These are phyloP conservation scores for Tetramorium bicarinatum DNA, from an alignment of 2,888 invertebrate species.

Conservation along the genomic window DNA sequence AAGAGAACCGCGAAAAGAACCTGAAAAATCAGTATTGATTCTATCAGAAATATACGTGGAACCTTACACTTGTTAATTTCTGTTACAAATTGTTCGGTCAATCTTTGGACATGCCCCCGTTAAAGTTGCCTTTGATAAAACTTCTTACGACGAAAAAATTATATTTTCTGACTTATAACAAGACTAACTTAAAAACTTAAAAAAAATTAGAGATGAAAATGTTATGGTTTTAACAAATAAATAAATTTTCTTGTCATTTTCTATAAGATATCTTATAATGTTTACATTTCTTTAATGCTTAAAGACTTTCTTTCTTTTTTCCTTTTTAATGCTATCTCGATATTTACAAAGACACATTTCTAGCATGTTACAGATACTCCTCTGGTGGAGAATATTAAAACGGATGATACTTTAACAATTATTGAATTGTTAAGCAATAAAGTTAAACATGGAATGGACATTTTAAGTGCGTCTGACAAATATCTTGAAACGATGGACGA, in stretches of 20 bases:
- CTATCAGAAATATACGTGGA: constrained; percentile 63
- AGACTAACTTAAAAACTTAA: neutral
- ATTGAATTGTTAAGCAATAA: constrained; percentile 86
- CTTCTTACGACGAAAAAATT: neutral
- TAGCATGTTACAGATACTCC: constrained; percentile 85
- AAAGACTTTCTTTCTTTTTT: neutral
- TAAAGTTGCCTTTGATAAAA: neutral
- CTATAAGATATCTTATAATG: neutral
- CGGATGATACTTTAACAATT: constrained; percentile 86
- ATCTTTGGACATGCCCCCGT: neutral
- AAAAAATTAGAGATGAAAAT: neutral
- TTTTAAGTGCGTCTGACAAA: constrained; percentile 84
- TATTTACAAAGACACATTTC: constrained; percentile 29
- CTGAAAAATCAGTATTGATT: constrained; percentile 73
- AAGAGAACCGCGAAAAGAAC: constrained; percentile 26
- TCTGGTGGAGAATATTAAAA: constrained; percentile 87
- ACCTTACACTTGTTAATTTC: constrained; percentile 63
- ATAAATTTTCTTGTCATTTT: neutral
- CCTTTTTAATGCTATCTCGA: neutral
- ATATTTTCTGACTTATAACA: neutral
- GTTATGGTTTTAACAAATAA: neutral
- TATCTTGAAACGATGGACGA: constrained; percentile 81
- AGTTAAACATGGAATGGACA: constrained; percentile 85
- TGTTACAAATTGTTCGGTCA: constrained; percentile 50
- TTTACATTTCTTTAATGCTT: neutral